A percentile compares a stretch with the other conserved stretches of the same genome.
phyloP scores from a whole-genome alignment of 64 coral and sea anemone species.

The Exaiptasia diaphana region DNA sequence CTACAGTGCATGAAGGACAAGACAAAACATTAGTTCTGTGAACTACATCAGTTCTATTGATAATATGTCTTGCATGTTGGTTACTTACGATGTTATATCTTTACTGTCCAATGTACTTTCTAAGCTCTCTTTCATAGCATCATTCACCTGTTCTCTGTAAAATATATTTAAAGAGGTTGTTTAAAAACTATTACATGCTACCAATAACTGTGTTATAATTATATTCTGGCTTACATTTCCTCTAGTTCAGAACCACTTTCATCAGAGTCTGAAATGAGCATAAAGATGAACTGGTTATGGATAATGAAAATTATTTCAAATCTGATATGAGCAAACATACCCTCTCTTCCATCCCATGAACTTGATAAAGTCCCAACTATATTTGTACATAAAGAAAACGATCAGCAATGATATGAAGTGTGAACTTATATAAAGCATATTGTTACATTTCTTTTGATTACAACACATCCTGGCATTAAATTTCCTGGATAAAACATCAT shows the following conservation, averaged over 20 bases:
- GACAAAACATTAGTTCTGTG: too few species aligned
- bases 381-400: neutral
- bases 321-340: neutral
- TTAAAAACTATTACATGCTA: too few species aligned
- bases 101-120: conserved; percentile 37
- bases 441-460: too few species aligned
- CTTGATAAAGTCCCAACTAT: neutral
- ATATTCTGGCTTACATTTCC: conserved; percentile 28
- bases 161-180: neutral
- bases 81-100: conserved; percentile 50
- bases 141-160: conserved; percentile 11
- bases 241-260: conserved; percentile 48
- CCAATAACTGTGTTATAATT: too few species aligned
- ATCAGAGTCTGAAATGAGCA: conserved; percentile 24
- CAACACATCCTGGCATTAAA: too few species aligned
- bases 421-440: too few species aligned
- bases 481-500: too few species aligned
- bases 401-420: too few species aligned
- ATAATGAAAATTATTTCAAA: too few species aligned
- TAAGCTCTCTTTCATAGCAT: conserved; percentile 1
- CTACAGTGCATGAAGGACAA: too few species aligned
- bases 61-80: too few species aligned
- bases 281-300: neutral
- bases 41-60: too few species aligned
- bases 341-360: neutral